Conservation (phyloP, 1,140 invertebrate species). For the Diachasmimorpha longicaudata region DNA sequence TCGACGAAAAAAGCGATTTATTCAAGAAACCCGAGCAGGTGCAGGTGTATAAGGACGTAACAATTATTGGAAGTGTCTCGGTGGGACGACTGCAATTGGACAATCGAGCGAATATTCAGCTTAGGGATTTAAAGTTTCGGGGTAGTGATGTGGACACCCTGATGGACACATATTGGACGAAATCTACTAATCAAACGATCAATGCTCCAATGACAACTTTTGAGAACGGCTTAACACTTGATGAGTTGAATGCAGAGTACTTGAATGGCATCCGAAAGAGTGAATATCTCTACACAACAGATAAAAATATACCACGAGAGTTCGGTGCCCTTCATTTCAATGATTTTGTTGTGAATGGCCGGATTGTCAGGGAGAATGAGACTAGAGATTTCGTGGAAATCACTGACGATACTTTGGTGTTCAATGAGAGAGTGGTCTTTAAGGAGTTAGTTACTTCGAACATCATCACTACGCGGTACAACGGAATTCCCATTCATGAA, state of each 20-base stretch:
- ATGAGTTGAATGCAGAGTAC: slow-evolving; percentile 32
- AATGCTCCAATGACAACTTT: slow-evolving; percentile 19
- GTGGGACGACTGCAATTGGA: slow-evolving; percentile 26
- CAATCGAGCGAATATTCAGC: neutral
- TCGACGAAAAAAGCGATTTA: slow-evolving; percentile 33
- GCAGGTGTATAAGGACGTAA: slow-evolving; percentile 39
- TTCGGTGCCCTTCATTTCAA: slow-evolving; percentile 36
- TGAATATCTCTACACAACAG: slow-evolving; percentile 42
- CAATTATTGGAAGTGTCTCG: slow-evolving; percentile 29
- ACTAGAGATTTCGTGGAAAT: slow-evolving; percentile 17
- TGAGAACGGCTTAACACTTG: slow-evolving; percentile 33
- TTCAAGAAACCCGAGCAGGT: slow-evolving; percentile 12
- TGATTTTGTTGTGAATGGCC: slow-evolving; percentile 31
- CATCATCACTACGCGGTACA: slow-evolving; percentile 33
- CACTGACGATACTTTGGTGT: slow-evolving; percentile 10
- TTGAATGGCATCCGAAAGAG: slow-evolving; percentile 37
- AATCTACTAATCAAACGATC: slow-evolving; percentile 41
- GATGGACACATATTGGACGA: slow-evolving; percentile 39
- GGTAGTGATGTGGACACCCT: slow-evolving; percentile 13
- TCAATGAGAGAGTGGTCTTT: slow-evolving; percentile 29
- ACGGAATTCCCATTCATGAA: slow-evolving; percentile 29
- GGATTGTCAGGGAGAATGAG: neutral
- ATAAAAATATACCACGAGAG: slow-evolving; percentile 23
- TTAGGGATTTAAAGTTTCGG: neutral
- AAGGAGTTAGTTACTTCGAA: slow-evolving; percentile 25